Base-by-base conservation (phyloP, 2,888 invertebrate species). In the Caenorhabditis sp. region DNA sequence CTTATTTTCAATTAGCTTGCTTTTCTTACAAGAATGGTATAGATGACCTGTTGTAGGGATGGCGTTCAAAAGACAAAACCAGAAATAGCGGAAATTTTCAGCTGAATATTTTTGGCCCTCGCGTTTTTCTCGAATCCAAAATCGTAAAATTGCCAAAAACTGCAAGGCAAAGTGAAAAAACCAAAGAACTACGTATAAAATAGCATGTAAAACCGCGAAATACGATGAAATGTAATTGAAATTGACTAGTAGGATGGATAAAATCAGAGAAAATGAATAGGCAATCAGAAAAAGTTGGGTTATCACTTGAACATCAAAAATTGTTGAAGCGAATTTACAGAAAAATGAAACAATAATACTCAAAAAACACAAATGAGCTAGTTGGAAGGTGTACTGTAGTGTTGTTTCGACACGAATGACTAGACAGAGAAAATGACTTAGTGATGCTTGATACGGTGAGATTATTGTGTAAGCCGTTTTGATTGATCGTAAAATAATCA, bases 1-100 rank as follows among this genome's bases (percentile, higher is more conserved):
- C 14, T 24, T 2, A 53, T 62, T 53, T 60, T 24, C 17, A 53
- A n/a, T 19, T 23, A 23, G 51, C 59, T 49, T n/a, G 4, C n/a
- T n/a, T 17, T 12, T 10, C 59, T 66, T 21, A 70, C 69, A 62
- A 26, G 62, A 50, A 17, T 70, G 69, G 49, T 70, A 70, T 14
- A 66, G 4, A 54, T 70, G 69, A 26, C 64, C 69, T 4, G 58
- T 10, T 12, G 62, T 54, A 1, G 14, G 27, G 0, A 70, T 65
- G 57, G 3, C 64, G 24, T 12, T 23, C 0, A 43, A 12, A 3
- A 43, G 43, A 17, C 6, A 43, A 43, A 43, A 43, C 43, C 43
- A 55, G 66, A 43, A 62, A 21, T 23, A 62, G 54, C n/a, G 26
- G 31, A 58, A 66, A 58, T 23, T 26, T 36, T n/a, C 21, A 3